These are phyloP conservation scores for Temnothorax ravouxi DNA, from an alignment of 2,888 invertebrate genomes.

Conservation along the genomic window DNA sequence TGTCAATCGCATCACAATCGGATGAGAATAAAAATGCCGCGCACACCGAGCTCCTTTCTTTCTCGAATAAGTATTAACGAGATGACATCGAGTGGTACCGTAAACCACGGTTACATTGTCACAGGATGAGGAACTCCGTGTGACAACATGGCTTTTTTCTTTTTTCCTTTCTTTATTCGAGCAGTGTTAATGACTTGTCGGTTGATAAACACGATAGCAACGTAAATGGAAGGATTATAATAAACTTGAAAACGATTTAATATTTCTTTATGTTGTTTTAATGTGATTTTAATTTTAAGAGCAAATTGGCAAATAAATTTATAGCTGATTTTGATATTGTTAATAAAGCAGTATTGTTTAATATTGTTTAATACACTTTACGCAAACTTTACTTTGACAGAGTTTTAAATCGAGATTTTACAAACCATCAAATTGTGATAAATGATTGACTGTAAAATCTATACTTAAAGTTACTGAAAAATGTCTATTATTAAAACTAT, in stretches of 20 bases:
- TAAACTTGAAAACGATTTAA: neutral
- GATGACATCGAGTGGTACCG: constrained; percentile 20
- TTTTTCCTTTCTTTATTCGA: neutral
- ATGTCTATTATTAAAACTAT: neutral
- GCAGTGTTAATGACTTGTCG: neutral
- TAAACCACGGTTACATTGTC: constrained; percentile 26
- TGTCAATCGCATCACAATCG: constrained; percentile 29
- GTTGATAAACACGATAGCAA: neutral
- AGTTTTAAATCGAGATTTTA: neutral
- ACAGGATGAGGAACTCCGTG: neutral
- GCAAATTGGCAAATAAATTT: neutral
- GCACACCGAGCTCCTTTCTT: neutral
- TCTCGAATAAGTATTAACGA: constrained; percentile 6
- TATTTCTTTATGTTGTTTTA: neutral
- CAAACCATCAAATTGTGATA: neutral
- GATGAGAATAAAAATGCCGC: constrained; percentile 24
- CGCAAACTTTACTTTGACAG: neutral
- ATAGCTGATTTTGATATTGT: neutral
- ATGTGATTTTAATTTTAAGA: neutral
- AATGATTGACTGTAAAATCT: neutral
- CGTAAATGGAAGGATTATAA: neutral
- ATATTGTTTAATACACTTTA: neutral
- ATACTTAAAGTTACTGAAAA: neutral
- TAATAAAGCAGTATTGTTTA: neutral
- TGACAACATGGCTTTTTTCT: neutral